A percentile compares a stretch with the other conserved stretches of the same genome.
Conservation (phyloP, 1,140 invertebrate genomes). For the Drosophila ercepeae region DNA sequence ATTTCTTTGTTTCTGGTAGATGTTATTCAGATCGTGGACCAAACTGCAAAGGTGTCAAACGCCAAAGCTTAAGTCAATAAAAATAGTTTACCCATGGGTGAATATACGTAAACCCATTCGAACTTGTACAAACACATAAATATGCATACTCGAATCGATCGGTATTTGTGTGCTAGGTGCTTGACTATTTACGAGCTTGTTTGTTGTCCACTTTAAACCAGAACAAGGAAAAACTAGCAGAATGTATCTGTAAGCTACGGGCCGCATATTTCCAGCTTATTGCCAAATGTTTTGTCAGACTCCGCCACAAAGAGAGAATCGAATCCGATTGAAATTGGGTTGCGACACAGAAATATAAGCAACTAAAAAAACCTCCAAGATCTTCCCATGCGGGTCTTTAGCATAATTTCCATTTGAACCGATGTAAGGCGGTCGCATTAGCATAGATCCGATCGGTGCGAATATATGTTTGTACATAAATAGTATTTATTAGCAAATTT, state of each 20-base stretch:
- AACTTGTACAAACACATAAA: slow-evolving; percentile 11
- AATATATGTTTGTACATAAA: slow-evolving; percentile 18
- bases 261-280: slow-evolving; percentile 46
- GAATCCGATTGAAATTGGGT: slow-evolving; percentile 48
- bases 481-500: slow-evolving; percentile 22
- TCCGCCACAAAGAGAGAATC: slow-evolving; percentile 16
- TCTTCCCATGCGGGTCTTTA: slow-evolving; percentile 42
- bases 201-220: slow-evolving; percentile 72
- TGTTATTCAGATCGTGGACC: slow-evolving; percentile 58
- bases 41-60: slow-evolving; percentile 73
- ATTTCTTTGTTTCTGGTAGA: slow-evolving; percentile 11
- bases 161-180: slow-evolving; percentile 23
- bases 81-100: slow-evolving; percentile 57
- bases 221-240: slow-evolving; percentile 56
- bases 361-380: no score
- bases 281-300: slow-evolving; percentile 53
- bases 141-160: slow-evolving; percentile 9
- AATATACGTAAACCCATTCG: slow-evolving; percentile 19
- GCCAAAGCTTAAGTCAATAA: slow-evolving; percentile 77
- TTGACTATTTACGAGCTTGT: slow-evolving; percentile 71
- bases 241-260: slow-evolving; percentile 59
- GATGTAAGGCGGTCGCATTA: slow-evolving; percentile 49
- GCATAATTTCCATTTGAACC: slow-evolving; percentile 14
- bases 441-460: slow-evolving; percentile 45
- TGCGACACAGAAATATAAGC: slow-evolving; percentile 58